Base-by-base conservation (phyloP, 2,113 vertebrate species). In the Sciurus niger region DNA sequence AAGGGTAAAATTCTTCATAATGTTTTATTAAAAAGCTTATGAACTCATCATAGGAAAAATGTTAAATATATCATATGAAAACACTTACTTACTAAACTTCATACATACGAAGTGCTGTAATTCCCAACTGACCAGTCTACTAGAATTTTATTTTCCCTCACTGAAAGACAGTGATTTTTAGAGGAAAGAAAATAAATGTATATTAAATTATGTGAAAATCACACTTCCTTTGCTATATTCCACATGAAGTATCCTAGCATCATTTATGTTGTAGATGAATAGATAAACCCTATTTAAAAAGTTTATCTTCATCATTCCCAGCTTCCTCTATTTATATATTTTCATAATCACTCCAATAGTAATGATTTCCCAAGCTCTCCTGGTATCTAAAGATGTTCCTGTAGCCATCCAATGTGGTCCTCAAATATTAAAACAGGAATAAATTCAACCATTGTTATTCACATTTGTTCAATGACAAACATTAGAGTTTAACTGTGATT, bases 11-110 rank as follows among this genome's bases (percentile, higher is more conserved):
- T 72, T 67, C 34, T 85, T 91, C 51, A 67, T 22, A 40, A 76
- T 70, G 22, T 72, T 91, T 93, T 58, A 78, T 80, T 76, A 84
- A 84, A 51, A 95, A 86, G 24, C 17, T 84, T 82, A 84, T 37
- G 68, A 55, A 76, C 3, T 68, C 60, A 88, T 88, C 60, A 65
- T 1, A 78, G 43, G 43, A 76, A 95, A 63, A 95, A 93, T 55
- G 8, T 48, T 48, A 48, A 73, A 34, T 46, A 40, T 4, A 70
- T 37, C n/a, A 53, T 86, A 72, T 10, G 9, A 85, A 90, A 68
- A 70, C n/a, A 7, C 32, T 79, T 85, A 24, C n/a, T 46, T 87
- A 70, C 34, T 28, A 28, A 77, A 65, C 28, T 76, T 78, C 24
- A 85, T 55, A 73, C 14, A 91, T 58, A 48, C 58, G 20, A 37